These are phyloP conservation scores for Drosophila fulvimacula DNA, from an alignment of 2,888 invertebrate species.

Conservation along the genomic window DNA sequence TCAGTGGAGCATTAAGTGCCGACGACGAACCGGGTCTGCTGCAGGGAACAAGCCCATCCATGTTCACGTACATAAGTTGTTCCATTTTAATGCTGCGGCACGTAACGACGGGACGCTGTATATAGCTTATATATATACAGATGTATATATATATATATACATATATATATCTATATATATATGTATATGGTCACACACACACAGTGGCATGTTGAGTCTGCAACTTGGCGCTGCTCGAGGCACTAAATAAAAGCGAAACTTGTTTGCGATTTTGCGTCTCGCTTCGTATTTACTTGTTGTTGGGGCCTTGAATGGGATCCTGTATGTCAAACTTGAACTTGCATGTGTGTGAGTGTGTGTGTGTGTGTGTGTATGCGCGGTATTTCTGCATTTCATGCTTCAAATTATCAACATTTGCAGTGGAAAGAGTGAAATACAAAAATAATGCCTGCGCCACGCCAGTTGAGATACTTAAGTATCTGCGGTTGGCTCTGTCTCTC, in stretches of 20 bases:
- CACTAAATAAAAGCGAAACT: constrained; percentile 81
- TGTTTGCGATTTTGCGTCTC: constrained; percentile 63
- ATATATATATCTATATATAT: constrained; percentile 26
- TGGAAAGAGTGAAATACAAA: constrained; percentile 52
- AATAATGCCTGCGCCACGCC: constrained; percentile 50
- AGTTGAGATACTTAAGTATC: constrained; percentile 61
- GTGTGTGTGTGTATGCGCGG: constrained; percentile 39
- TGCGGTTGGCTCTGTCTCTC: constrained; percentile 46
- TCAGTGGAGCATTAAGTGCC: constrained; percentile 82
- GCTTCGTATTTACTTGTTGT: constrained; percentile 41
- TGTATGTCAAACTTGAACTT: constrained; percentile 77
- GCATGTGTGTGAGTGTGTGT: constrained; percentile 32
- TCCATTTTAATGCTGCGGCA: constrained; percentile 79
- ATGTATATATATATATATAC: constrained; percentile 16
- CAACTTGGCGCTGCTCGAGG: constrained; percentile 74
- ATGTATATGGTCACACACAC: too few species aligned
- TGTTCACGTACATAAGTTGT: constrained; percentile 59
- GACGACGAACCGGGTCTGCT: constrained; percentile 25
- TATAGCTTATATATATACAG: constrained; percentile 35
- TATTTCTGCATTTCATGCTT: constrained; percentile 73
- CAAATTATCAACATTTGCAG: constrained; percentile 71
- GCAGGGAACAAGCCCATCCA: constrained; percentile 18
- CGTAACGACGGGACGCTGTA: constrained; percentile 62
- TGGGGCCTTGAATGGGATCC: constrained; percentile 82
- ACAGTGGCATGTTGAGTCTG: constrained; percentile 62